These are phyloP conservation scores for Drosophila sechellia DNA, from an alignment of 1,140 invertebrate species.

Conservation along the genomic window DNA sequence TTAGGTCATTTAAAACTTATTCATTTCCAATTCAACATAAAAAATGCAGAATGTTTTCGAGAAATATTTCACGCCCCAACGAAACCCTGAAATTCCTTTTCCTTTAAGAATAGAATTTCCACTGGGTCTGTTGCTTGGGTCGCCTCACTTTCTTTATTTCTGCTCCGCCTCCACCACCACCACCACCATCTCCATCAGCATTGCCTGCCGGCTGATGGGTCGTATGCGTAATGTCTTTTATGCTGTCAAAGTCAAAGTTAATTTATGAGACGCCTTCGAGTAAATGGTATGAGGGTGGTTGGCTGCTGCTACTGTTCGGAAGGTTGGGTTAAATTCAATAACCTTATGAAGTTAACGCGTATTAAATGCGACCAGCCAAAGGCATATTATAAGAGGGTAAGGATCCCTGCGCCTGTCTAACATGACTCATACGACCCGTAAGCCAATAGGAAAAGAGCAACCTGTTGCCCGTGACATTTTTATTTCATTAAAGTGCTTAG, in stretches of 20 bases:
- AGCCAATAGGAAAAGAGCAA: conserved; percentile 23
- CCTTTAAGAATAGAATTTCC: conserved; percentile 34
- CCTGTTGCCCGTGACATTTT: conserved; percentile 51
- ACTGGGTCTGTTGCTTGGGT: conserved; percentile 5
- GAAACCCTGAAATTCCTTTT: neutral
- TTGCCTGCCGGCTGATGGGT: conserved; percentile 22
- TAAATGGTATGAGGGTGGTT: conserved; percentile 21
- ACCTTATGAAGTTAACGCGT: conserved; percentile 72
- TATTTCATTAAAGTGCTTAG: conserved; percentile 29
- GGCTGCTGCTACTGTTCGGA: neutral
- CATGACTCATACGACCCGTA: conserved; percentile 39
- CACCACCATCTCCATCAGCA: neutral
- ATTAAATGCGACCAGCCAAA: conserved; percentile 58
- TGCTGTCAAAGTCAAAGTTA: conserved; percentile 75
- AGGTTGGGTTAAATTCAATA: conserved; percentile 61
- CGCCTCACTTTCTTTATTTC: too few species aligned
- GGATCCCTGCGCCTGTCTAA: conserved; percentile 5
- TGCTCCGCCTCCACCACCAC: neutral
- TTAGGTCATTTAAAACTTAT: neutral
- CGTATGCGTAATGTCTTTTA: conserved; percentile 75
- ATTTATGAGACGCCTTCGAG: conserved; percentile 50
- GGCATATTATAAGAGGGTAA: conserved; percentile 13
- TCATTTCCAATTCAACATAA: neutral
- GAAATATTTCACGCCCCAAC: conserved; percentile 20
- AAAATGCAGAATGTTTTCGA: neutral